Base-by-base conservation (phyloP, 1,140 invertebrate species). In the Pseudomyrmex flavicornis region DNA sequence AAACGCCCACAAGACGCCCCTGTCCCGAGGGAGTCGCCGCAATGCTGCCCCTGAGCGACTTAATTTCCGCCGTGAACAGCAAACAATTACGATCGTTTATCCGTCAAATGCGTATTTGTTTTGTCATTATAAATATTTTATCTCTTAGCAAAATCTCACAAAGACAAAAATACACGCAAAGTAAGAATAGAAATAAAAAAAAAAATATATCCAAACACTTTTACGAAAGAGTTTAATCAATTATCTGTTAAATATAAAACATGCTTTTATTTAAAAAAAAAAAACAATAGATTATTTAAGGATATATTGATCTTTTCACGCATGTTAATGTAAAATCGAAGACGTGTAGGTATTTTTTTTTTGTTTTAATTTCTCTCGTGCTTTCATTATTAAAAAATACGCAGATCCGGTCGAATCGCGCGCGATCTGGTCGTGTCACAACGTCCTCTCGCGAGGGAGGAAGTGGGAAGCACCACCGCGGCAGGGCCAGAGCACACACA, bases 401-500 rank as follows among this genome's bases (percentile, higher is more conserved):
- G 7, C 26, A 26, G 22, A 69, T 70, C 76, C 73, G 73, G 26
- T 50, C 65, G 82, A 85, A 82, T 69, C 83, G 83, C 85, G 86
- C 74, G 83, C 79, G 80, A 88, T 65, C 54, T 83, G 83, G 74
- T 63, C 35, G 5, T 35, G 35, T 35, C 58, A 88, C 70, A 61
- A 82, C 20, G 56, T 84, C 75, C 58, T 88, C 83, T 83, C 75
- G 66, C 56, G 83, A 91, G 91, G 90, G 90, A 94, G 94, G 94
- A 94, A 94, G 93, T 94, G 94, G 94, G 94, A 94, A 94, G 94
- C 94, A 94, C 94, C 92, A 93, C 90, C 90, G 90, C 88, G 89
- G 90, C 89, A 86, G 66, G 68, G 63, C 52, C 83, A 69, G 52
- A 26, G 84, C 88, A 85, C 74, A 85, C 88, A 85, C 74, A 85